phyloP scores from a whole-genome alignment of 92 coral and sea anemone genomes.

The Bergia sp. region DNA sequence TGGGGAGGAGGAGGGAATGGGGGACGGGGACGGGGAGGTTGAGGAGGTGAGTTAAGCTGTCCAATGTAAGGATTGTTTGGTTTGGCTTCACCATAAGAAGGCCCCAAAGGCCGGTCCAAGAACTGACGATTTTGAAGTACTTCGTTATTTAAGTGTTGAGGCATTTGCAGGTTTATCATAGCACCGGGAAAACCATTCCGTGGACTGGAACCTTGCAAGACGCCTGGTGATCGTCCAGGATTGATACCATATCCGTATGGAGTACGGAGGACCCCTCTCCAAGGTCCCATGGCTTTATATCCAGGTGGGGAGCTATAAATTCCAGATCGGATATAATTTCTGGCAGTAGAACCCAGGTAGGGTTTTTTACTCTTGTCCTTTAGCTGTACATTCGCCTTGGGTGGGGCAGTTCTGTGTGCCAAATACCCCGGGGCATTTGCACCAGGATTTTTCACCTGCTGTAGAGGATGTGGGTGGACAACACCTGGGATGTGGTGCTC shows the following conservation, averaged over 20 bases:
- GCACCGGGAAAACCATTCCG: constrained; percentile 39
- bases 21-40: neutral
- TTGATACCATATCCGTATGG: neutral
- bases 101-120: neutral
- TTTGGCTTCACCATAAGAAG: neutral
- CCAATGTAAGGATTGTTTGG: constrained; percentile 31
- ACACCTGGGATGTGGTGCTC: constrained; percentile 3
- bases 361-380: constrained; percentile 9
- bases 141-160: neutral
- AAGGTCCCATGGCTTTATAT: neutral
- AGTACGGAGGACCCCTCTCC: neutral
- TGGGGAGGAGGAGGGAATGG: too few relatives aligned
- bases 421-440: neutral
- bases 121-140: constrained; percentile 17
- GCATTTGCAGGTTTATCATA: constrained; percentile 34
- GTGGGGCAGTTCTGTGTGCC: neutral
- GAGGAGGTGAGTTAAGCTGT: constrained; percentile 28
- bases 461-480: constrained; percentile 1
- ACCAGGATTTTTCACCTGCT: neutral
- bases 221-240: neutral
- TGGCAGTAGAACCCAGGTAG: neutral
- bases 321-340: neutral
- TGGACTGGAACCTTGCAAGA: constrained; percentile 6
- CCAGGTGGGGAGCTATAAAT: neutral
- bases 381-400: neutral